A percentile compares a stretch with the other conserved stretches of the same genome.
Conservation (phyloP, 2,888 invertebrate genomes). For the Hypselothyrea guttata region DNA sequence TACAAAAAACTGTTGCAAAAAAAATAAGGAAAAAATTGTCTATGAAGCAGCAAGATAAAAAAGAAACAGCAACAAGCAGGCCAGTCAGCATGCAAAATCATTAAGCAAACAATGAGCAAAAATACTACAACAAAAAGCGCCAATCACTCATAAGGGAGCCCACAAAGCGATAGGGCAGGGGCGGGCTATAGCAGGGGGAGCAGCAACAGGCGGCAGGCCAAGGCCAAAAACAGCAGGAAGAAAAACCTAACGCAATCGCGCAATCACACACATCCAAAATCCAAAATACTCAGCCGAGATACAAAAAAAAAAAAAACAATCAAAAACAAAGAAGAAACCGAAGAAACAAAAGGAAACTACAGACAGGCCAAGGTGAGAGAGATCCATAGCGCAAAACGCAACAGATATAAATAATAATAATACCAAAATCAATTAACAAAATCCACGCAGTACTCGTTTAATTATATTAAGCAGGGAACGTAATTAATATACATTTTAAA, state of each 20-base stretch:
- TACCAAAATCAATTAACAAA: too few relatives aligned
- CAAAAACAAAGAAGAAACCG: too few relatives aligned
- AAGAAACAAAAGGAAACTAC: constrained; percentile 4
- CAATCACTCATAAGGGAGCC: constrained; percentile 51
- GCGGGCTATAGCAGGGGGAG: neutral
- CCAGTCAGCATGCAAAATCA: constrained; percentile 51
- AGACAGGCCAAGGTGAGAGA: constrained; percentile 60
- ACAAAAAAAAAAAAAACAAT: constrained; percentile 9
- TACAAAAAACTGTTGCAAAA: too few relatives aligned
- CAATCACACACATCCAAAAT: constrained; percentile 26
- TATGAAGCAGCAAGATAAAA: constrained; percentile 18
- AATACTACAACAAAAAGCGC: constrained; percentile 12
- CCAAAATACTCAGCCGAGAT: constrained; percentile 30
- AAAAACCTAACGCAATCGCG: constrained; percentile 47
- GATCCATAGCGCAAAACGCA: constrained; percentile 33
- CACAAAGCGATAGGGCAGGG: constrained; percentile 9
- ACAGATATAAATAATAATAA: constrained; percentile 4
- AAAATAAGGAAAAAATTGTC: constrained; percentile 27
- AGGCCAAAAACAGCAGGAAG: constrained; percentile 70
- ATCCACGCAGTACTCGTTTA: too few relatives aligned
- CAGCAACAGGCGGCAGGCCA: constrained; percentile 51
- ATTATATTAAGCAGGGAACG: too few relatives aligned
- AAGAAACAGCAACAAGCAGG: constrained; percentile 7
- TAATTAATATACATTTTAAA: too few relatives aligned
- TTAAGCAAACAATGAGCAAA: constrained; percentile 64